These are phyloP conservation scores for Ancistrus triradiatus DNA, from an alignment of 2,113 vertebrate species.

Conservation along the genomic window DNA sequence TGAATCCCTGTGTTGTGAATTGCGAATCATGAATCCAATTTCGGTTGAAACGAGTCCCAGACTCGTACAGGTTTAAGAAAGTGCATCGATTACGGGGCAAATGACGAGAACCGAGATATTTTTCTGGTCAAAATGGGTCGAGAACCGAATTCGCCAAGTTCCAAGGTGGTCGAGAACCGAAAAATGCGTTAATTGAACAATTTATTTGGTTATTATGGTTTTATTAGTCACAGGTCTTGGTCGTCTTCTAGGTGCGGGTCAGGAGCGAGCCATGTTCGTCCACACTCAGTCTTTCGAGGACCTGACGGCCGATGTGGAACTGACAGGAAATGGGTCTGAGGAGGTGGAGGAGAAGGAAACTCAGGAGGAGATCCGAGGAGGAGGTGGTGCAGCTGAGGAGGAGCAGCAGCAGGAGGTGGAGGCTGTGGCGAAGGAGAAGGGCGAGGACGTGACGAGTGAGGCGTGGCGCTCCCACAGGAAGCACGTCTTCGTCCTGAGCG, in stretches of 20 bases:
- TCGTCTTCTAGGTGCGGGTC: slow-evolving; percentile 88
- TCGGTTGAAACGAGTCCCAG: no score
- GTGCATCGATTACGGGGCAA: no score
- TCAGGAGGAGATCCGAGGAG: slow-evolving; percentile 68
- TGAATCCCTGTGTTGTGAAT: no score
- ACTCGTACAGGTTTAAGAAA: no score
- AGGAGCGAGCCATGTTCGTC: slow-evolving; percentile 88
- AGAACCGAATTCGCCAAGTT: no score
- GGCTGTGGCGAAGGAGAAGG: slow-evolving; percentile 63
- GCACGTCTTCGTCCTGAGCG: slow-evolving; percentile 92
- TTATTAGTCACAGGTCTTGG: no score
- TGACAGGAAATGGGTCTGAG: slow-evolving; percentile 52
- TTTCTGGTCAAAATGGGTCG: no score
- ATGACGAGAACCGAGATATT: no score
- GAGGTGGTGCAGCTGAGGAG: slow-evolving; percentile 40
- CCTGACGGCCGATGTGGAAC: slow-evolving; percentile 74
- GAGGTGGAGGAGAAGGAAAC: slow-evolving; percentile 50
- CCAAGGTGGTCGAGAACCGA: no score
- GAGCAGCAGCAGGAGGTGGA: slow-evolving; percentile 68
- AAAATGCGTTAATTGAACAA: no score
- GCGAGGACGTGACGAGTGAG: slow-evolving; percentile 80
- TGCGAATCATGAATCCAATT: no score
- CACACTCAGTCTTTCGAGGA: slow-evolving; percentile 90
- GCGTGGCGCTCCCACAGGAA: slow-evolving; percentile 88
- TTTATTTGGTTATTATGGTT: no score